Conservation (phyloP, 2,888 invertebrate species). For the Lithosia quadra region DNA sequence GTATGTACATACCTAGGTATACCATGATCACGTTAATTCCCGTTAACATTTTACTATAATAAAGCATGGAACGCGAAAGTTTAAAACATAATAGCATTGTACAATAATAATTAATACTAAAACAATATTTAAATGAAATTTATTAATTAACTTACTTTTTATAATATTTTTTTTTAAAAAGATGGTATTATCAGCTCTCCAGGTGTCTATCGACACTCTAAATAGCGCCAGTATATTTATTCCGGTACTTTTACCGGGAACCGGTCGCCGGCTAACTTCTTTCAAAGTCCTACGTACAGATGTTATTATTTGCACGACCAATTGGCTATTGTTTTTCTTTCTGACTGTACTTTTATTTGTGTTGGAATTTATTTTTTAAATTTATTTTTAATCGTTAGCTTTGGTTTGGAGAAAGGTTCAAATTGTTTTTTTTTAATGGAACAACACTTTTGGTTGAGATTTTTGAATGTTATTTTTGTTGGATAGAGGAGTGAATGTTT, state of each 20-base stretch:
- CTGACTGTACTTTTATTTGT: slow-evolving; percentile 49
- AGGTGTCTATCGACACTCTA: slow-evolving; percentile 58
- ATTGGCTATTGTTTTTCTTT: slow-evolving; percentile 60
- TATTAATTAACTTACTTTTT: no score
- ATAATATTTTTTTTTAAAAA: no score
- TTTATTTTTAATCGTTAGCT: slow-evolving; percentile 19
- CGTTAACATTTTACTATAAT: neutral
- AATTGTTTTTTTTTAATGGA: neutral
- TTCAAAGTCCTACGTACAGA: slow-evolving; percentile 57
- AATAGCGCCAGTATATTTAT: slow-evolving; percentile 76
- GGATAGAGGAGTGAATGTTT: no score
- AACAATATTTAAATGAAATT: no score
- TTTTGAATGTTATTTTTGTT: no score
- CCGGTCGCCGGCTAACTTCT: slow-evolving; percentile 58
- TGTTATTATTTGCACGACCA: slow-evolving; percentile 68
- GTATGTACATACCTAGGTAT: no score
- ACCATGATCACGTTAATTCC: neutral
- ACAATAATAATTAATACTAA: no score
- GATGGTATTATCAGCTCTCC: slow-evolving; percentile 58
- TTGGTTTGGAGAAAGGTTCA: slow-evolving; percentile 1
- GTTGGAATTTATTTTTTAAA: slow-evolving; percentile 30
- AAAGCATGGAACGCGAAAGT: no score
- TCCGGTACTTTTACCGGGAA: slow-evolving; percentile 79
- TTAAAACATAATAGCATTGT: no score
- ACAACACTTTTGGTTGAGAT: no score